Percentiles rank a stretch among this genome's conserved stretches.
Conservation (phyloP, 2,888 invertebrate genomes). For the Artemia sinica region DNA sequence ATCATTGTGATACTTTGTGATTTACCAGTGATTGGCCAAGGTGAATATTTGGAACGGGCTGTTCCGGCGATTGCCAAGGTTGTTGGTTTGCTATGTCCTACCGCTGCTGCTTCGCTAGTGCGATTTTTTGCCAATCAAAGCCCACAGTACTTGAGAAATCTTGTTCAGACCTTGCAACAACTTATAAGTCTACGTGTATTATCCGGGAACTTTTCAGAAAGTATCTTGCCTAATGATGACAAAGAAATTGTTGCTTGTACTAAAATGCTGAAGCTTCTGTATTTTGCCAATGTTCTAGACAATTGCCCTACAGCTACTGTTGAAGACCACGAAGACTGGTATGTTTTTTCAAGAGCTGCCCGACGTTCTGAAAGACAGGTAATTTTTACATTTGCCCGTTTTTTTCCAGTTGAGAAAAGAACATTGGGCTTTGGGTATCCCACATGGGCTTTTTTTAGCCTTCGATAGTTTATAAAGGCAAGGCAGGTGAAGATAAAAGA, state of each 20-base stretch:
- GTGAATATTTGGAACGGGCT: slow-evolving; percentile 64
- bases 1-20: slow-evolving; percentile 58
- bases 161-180: slow-evolving; percentile 60
- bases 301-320: slow-evolving; percentile 34
- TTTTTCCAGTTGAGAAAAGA: too few species aligned
- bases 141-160: slow-evolving; percentile 33
- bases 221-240: slow-evolving; percentile 66
- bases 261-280: slow-evolving; percentile 47
- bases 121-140: slow-evolving; percentile 57
- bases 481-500: too few species aligned
- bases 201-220: slow-evolving; percentile 49
- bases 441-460: too few species aligned
- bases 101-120: slow-evolving; percentile 60
- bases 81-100: slow-evolving; percentile 49
- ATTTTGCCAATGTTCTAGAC: slow-evolving; percentile 70
- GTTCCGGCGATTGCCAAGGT: slow-evolving; percentile 53
- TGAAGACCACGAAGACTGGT: slow-evolving; percentile 36
- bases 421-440: too few species aligned
- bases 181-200: slow-evolving; percentile 69
- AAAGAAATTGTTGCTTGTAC: slow-evolving; percentile 64
- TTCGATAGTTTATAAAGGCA: too few species aligned
- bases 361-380: background rate
- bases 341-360: slow-evolving; percentile 9
- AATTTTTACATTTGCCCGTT: background rate
- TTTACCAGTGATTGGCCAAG: slow-evolving; percentile 50